Base-by-base conservation (phyloP, 2,113 vertebrate genomes). In the Herpetotheres cachinnans region DNA sequence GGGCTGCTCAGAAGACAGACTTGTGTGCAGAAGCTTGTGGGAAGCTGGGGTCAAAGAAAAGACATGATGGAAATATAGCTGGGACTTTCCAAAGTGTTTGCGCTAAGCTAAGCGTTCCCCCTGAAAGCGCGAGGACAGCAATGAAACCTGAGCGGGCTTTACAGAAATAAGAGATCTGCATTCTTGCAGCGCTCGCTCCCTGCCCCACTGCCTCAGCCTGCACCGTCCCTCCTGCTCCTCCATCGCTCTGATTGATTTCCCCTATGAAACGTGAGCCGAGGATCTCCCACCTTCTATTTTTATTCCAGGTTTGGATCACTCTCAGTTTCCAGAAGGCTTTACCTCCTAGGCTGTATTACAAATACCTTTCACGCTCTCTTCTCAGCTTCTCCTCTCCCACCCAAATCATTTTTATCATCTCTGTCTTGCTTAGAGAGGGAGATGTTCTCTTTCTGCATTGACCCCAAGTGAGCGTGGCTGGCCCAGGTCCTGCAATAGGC, bases 271-370 rank as follows among this genome's bases (percentile, higher is more conserved):
- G 0, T 38, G 83, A 92, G 82, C 73, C 0, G 11, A 89, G 93
- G 86, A 72, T 95, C 71, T 95, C 89, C 89, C 91, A 22, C 15
- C 36, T 66, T 83, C 94, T 93, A 96, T 92, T 96, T 94, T 95
- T 82, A 76, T 55, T 82, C 66, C 30, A 36, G 25, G 22, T 89
- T 90, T 79, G 85, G 70, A 63, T 86, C 78, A 29, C 49, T 14
- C 36, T 15, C 55, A 87, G 63, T 83, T 82, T 89, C 81, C 63
- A 85, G 80, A 66, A 32, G 36, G 82, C 65, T 92, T 80, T 62
- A 54, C 58, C 62, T 70, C 34, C 56, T 8, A 32, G 79, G 44
- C 67, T 70, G 49, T 82, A 5, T 82, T 88, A 62, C 81, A 82
- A 42, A 93, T 46, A 61, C 38, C 58, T 80, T 59, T 38, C 72